Conservation (phyloP, 2,888 invertebrate species). For the Sicus ferrugineus region DNA sequence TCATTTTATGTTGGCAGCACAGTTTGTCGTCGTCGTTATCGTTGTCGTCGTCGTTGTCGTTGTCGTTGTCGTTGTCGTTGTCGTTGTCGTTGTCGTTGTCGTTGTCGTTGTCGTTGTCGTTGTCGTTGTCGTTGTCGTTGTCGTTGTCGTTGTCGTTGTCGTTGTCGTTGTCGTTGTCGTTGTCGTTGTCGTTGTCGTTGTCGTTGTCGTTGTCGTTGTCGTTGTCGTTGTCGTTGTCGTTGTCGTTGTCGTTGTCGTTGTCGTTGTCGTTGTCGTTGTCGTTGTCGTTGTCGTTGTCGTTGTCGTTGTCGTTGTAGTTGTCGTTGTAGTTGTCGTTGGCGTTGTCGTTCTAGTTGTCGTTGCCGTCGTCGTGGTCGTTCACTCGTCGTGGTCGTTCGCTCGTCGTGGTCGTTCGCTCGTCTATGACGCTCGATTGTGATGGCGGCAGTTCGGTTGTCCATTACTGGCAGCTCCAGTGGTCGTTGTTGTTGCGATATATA, state of each 20-base stretch:
- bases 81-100: not conserved
- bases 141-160: slow-evolving; percentile 26
- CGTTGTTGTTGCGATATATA: slow-evolving; percentile 11
- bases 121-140: not conserved
- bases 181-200: slow-evolving; percentile 1
- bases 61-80: not conserved
- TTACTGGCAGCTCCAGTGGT: too few species aligned
- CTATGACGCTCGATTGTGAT: too few species aligned
- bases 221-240: slow-evolving; percentile 1
- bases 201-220: not conserved
- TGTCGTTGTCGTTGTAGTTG: slow-evolving; percentile 1
- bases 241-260: not conserved
- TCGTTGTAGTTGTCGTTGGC: not conserved
- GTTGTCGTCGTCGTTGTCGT: slow-evolving; percentile 44
- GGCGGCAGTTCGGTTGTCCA: too few species aligned
- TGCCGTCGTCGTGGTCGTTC: not conserved
- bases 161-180: not conserved
- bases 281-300: not conserved
- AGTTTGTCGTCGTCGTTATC: slow-evolving; percentile 42
- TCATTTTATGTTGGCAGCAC: not conserved
- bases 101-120: slow-evolving; percentile 3
- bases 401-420: not conserved
- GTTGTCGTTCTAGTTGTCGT: not conserved
- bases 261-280: slow-evolving; percentile 1
- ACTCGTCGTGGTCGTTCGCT: not conserved